Conservation (phyloP, 2,797 vertebrate genomes). For the Merluccius polli region DNA sequence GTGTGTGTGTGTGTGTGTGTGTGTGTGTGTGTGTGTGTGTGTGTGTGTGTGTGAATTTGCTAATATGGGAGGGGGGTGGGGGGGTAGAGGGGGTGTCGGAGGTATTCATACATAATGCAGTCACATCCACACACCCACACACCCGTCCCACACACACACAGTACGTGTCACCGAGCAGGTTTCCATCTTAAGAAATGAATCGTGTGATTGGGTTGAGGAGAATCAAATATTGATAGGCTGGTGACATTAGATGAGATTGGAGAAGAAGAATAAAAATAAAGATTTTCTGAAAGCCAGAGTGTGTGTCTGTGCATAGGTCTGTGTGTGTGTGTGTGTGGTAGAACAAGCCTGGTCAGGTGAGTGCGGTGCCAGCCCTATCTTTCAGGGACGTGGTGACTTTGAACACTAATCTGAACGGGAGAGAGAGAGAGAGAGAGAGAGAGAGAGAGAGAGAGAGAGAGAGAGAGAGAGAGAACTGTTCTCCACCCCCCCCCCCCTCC, state of each 20-base stretch:
- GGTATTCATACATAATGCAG: constrained; percentile 73
- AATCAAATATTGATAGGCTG: constrained; percentile 74
- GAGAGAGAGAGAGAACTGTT: not conserved
- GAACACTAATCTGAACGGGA: constrained; percentile 46
- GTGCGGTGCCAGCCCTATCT: constrained; percentile 44
- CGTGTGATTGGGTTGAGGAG: constrained; percentile 60
- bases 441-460: constrained; percentile 11
- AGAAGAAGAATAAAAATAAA: constrained; percentile 11
- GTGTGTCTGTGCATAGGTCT: not conserved
- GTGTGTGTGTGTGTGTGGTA: constrained; percentile 27
- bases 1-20: constrained; percentile 1
- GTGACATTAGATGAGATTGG: constrained; percentile 59
- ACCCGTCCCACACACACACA: constrained; percentile 53
- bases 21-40: constrained; percentile 1
- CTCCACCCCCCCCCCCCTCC: not conserved
- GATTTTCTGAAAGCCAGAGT: not conserved
- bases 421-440: constrained; percentile 26
- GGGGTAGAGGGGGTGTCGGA: not conserved
- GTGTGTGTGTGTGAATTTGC: constrained; percentile 1
- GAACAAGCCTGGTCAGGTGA: constrained; percentile 29
- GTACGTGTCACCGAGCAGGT: constrained; percentile 59
- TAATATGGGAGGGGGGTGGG: not conserved
- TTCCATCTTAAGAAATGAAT: constrained; percentile 63
- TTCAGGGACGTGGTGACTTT: constrained; percentile 76
- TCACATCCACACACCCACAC: constrained; percentile 35